Evolutionary conservation across 2,113 vertebrate species (phyloP), one percentile per base, ranked within the genome.

Genomic region (Aphyosemion australe): DNA sequence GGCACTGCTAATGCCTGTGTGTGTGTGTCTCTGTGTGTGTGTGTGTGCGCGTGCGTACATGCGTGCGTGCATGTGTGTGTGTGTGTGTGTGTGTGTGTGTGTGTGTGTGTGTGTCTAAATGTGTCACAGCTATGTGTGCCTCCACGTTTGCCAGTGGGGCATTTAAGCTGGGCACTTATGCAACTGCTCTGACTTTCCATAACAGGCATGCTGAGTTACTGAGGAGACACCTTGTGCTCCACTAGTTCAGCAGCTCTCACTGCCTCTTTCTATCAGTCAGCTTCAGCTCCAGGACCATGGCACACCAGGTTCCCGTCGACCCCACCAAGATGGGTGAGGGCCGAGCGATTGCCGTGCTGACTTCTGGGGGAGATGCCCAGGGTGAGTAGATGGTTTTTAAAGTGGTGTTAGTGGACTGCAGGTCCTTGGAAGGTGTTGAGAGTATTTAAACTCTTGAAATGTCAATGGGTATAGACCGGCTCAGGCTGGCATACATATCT

Each of bases 321-420:
- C 1, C 79, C 32, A 88, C 84, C 58, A 92, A 62, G 53, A 86
- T 95, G 87, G 96, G 96, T 2, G 16, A 46, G 0, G 95, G 95
- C 84, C 94, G 92, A 80, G 94, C 96, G 54, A 98, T 98, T 12
- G 97, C 96, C 0, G 96, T 98, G 32, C 88, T 98, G 86, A 98
- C 97, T 31, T 97, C 96, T 0, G 96, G 97, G 26, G 96, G 97
- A 2, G 97, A 98, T 72, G 97, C 97, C 52, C 97, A 98, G 92
- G 97, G 97, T 98, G 55, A 90, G 89, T 84, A 52, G 1, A 26
- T n/a, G 26, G 19, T 55, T 60, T 55, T 57, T 57, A 26, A 34
- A 13, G 9, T 61, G 43, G 21, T 14, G 37, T 67, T 53, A 16
- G 14, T 13, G 41, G 49, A 84, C 89, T 88, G 54, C 51, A 18